Evolutionary conservation across 2,797 vertebrate species (phyloP).

Genomic region (Liasis olivaceus): DNA sequence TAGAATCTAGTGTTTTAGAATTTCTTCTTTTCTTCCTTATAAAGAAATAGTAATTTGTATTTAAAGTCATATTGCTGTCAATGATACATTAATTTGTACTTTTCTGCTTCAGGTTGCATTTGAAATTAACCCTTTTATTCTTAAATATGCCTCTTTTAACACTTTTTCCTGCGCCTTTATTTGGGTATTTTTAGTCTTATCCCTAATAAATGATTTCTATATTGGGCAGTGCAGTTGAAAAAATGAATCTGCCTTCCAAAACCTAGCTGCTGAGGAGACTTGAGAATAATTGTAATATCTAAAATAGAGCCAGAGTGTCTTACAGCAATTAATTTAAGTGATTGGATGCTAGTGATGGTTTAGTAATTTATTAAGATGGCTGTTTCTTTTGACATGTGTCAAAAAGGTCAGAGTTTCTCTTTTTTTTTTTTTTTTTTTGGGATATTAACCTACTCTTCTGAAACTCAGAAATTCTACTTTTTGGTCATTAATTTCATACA

Average conservation of each 20-base stretch:
- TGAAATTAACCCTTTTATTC: neutral
- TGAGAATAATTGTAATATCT: slow-evolving; percentile 49
- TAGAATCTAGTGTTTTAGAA: neutral
- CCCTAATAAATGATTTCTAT: slow-evolving; percentile 36
- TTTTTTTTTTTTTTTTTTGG: slow-evolving; percentile 75
- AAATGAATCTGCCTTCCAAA: slow-evolving; percentile 12
- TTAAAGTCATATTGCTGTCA: neutral
- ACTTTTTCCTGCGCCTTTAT: neutral
- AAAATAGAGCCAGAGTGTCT: slow-evolving; percentile 57
- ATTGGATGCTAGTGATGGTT: slow-evolving; percentile 70
- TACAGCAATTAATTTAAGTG: slow-evolving; percentile 76
- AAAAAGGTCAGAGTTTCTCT: slow-evolving; percentile 79
- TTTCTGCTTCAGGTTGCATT: neutral
- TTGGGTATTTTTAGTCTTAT: neutral
- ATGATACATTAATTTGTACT: too few species aligned
- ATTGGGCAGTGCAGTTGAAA: slow-evolving; percentile 30
- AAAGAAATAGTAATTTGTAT: neutral
- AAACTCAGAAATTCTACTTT: slow-evolving; percentile 78
- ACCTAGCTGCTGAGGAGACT: slow-evolving; percentile 38
- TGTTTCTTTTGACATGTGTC: slow-evolving; percentile 78
- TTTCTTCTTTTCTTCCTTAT: neutral
- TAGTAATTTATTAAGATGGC: slow-evolving; percentile 75
- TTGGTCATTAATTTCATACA: slow-evolving; percentile 83
- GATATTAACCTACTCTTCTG: slow-evolving; percentile 78
- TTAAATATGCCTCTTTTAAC: neutral